Evolutionary conservation across 2,888 invertebrate species (phyloP), one percentile per base, ranked within the genome.

Genomic region (Cephus spinipes): DNA sequence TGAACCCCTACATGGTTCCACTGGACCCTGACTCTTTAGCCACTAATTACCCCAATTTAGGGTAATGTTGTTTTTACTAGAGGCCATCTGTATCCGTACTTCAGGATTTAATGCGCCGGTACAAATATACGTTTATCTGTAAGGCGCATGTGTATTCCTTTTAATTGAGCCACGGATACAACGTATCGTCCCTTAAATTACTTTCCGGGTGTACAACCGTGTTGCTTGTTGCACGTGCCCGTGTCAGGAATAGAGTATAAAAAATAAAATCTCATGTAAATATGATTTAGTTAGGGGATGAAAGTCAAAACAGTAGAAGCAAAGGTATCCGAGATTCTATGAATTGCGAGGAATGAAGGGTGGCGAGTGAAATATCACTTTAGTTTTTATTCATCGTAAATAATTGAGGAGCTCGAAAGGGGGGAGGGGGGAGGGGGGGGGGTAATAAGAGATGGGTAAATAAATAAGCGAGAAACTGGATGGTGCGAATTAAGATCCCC

Each of bases 31-130:
- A 69, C 69, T 68, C 79, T 76, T 76, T 69, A 77, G 79, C 79
- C 80, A 78, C 85, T 85, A 85, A 85, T 86, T 86, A 84, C 85
- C 81, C 82, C 84, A 83, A 86, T 86, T 86, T 83, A 85, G 84
- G 85, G 81, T 86, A 86, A 86, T 84, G 86, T 82, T 85, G 81
- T 84, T 85, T 85, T 81, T 83, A 76, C 76, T 69, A 33, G 76
- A 76, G 80, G 82, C 79, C 79, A 80, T 83, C 81, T 82, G 80
- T 82, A 83, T 81, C 81, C 80, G 75, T 79, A 81, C 80, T 80
- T 76, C 78, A 81, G 79, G 79, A 79, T 83, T 82, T 82, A 84
- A 84, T 82, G 83, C 80, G 81, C 83, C 73, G 78, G 32, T 77
- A 76, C 68, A 77, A 76, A 30, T 68, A 55, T 69, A 23, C 23